Base-by-base conservation (phyloP, 2,888 invertebrate species). In the Caenorhabditis virilis region DNA sequence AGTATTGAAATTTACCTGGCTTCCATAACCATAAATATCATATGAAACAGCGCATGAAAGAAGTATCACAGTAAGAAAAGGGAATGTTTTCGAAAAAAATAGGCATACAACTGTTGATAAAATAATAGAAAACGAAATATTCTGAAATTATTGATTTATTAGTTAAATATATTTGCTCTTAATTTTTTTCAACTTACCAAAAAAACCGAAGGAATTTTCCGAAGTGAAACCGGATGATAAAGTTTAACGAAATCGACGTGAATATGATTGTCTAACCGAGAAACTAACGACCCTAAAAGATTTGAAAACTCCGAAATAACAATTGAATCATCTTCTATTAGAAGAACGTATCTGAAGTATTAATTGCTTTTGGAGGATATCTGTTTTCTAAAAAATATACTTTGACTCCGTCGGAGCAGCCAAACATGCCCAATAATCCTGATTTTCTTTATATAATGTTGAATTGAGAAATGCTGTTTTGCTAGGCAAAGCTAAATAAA, bases 321-420 rank as follows among this genome's bases (percentile, higher is more conserved):
- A 9, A 77, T 20, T 3, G 75, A 55, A 45, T 77, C 77, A 38
- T 77, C 77, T 53, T 77, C 75, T 15, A 77, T 33, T 11, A 76
- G 33, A 9, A 76, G 30, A 2, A 73, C 47, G 22, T 56, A 75
- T 30, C 64, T 69, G 42, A 47, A 30, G n/a, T 33, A 35, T 23
- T 43, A 9, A 27, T 9, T 0, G n/a, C 20, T 36, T 49, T 36
- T 41, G 1, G 30, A 27, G 11, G 9, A 41, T 9, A 30, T 30
- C 30, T 6, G 6, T 30, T 30, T 30, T 30, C 13, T 30, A 26
- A 7, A 45, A 18, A n/a, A 45, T 45, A 45, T 26, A 33, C 23
- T 15, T 42, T 7, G 22, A 63, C 63, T 49, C 52, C n/a, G 55
- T 18, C 1, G 27, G 16, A 7, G 63, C 25, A 2, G 57, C 18